Conservation (phyloP, 2,797 vertebrate species). For the Silurus lanzhouensis region DNA sequence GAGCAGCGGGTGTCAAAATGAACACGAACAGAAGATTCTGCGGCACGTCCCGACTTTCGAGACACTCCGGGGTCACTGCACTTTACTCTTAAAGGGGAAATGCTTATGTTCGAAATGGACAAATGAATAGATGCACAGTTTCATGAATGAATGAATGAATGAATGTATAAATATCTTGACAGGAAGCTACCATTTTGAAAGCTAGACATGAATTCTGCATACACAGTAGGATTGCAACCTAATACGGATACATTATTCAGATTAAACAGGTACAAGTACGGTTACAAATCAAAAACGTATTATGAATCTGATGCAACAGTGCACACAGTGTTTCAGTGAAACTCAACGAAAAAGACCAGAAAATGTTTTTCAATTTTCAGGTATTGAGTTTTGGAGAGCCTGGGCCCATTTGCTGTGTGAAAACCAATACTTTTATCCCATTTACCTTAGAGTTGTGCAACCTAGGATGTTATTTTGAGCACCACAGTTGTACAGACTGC, state of each 20-base stretch:
- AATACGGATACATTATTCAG: background rate
- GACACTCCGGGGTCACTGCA: constrained; percentile 36
- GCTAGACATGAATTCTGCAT: background rate
- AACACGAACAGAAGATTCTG: constrained; percentile 51
- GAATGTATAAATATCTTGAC: background rate
- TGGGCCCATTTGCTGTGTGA: background rate
- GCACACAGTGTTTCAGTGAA: background rate
- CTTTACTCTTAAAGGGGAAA: constrained; percentile 12
- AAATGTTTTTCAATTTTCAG: background rate
- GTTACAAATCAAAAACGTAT: background rate
- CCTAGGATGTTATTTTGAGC: background rate
- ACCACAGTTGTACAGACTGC: background rate
- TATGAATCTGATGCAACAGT: background rate
- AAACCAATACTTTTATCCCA: background rate
- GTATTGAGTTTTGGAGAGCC: background rate
- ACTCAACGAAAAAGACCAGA: background rate
- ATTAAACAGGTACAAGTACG: background rate
- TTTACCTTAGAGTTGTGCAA: background rate
- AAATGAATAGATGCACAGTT: background rate
- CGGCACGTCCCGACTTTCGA: constrained; percentile 32
- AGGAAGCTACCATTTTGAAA: background rate
- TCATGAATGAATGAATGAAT: background rate
- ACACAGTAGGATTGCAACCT: background rate
- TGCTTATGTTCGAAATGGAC: background rate
- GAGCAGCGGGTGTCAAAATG: constrained; percentile 45